Base-by-base conservation (phyloP, 2,797 vertebrate species). In the Enteromius argenteus region DNA sequence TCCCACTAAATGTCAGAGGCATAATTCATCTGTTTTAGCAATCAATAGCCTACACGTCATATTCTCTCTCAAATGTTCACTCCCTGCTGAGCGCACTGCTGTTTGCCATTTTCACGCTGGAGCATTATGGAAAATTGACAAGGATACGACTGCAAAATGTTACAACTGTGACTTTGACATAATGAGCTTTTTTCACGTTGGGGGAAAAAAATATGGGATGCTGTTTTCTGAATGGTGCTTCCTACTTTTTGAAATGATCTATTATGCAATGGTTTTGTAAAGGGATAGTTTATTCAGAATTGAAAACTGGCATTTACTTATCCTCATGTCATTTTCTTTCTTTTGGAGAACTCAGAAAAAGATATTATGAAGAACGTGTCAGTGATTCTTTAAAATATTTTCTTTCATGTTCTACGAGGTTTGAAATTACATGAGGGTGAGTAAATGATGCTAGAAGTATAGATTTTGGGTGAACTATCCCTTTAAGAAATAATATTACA, bases 1-100 rank as follows among this genome's bases (percentile, higher is more conserved):
- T 73, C 53, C 11, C 58, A 49, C 80, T 46, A 69, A 58, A 51
- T 84, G 77, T 68, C 81, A 74, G 42, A 73, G 51, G 51, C 76
- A 76, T 67, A 51, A 80, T 84, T 69, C 32, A 14, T 84, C 69
- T 69, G 75, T 80, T 86, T 80, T 74, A 80, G 64, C 51, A n/a
- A 84, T 84, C n/a, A 68, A 80, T 80, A 74, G 30, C 46, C 15
- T 30, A 42, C 51, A 69, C 35, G 44, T 71, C 42, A 53, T 23
- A 35, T 79, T 49, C 62, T 60, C 27, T 27, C 44, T 44, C 30
- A 21, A 86, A 80, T 73, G 49, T 74, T 73, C 46, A 3, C 77
- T 77, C 49, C 62, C 69, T 67, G 51, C 81, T 68, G 69, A 68
- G 60, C 32, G 1, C 17, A 60, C 85, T 79, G 58, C 64, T 74